Evolutionary conservation across 2,888 invertebrate genomes (phyloP), one percentile per base, ranked within the genome.

Genomic region (Hyles lineata): DNA sequence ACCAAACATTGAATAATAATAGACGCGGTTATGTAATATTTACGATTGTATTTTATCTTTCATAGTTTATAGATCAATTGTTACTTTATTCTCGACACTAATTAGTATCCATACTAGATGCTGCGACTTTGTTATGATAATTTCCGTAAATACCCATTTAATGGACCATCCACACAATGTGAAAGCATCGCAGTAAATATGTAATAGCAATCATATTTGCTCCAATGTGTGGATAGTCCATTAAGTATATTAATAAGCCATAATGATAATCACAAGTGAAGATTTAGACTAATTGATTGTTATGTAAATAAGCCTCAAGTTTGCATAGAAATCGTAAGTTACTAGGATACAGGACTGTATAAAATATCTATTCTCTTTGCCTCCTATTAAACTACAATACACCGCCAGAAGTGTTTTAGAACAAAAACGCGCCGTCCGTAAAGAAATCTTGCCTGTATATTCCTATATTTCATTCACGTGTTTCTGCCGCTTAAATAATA

Each of bases 391-490:
- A 7, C 15, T 43, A 58, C 61, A 67, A 55, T 71, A 59, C 72
- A 67, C 71, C 72, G 72, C 76, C 77, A 70, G 75, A 76, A 76
- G 75, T 72, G 75, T 72, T 75, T 74, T 77, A 76, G 72, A 82
- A 81, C 77, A 82, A 84, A 84, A 84, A 80, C 84, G 86, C 90
- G 90, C 91, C 91, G 92, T 91, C 91, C 91, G 90, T 87, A 82
- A 85, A 82, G 77, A 83, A 84, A 80, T 83, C 80, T 77, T 76
- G 79, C 58, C 76, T 83, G 73, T 82, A 78, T 79, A 76, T 75
- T 60, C 60, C 32, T 58, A 63, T 58, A 63, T 62, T 70, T 70
- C 63, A 63, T n/a, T 52, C 62, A 58, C 19, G 59, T 50, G 29
- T 52, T 70, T 70, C 61, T 32, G 50, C 25, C 21, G 50, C 60